These are phyloP conservation scores for Fragum sueziense DNA, from an alignment of 2,888 invertebrate species.

Conservation along the genomic window DNA sequence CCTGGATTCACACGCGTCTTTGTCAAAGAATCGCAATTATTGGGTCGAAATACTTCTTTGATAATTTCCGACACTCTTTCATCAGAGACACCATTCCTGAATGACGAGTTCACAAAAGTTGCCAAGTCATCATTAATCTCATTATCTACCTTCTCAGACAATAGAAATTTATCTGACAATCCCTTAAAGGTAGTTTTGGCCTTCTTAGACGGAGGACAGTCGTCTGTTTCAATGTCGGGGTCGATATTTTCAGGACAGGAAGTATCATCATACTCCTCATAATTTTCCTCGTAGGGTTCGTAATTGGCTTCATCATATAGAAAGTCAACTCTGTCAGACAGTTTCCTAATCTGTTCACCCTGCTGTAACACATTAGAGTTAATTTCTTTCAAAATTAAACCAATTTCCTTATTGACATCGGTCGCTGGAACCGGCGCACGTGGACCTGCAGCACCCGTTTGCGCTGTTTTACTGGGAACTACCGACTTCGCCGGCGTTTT, in stretches of 20 bases:
- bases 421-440: neutral
- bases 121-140: constrained; percentile 32
- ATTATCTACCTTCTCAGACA: constrained; percentile 20
- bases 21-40: constrained; percentile 33
- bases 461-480: neutral
- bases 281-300: neutral
- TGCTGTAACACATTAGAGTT: neutral
- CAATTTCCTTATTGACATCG: neutral
- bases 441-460: neutral
- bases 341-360: neutral
- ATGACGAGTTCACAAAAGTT: constrained; percentile 32
- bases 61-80: constrained; percentile 14
- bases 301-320: constrained; percentile 4
- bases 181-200: neutral
- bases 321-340: constrained; percentile 1
- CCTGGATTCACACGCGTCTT: constrained; percentile 37
- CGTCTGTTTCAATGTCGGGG: neutral
- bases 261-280: constrained; percentile 3
- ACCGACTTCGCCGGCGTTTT: neutral
- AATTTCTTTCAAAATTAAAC: neutral
- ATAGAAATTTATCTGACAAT: constrained; percentile 22
- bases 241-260: neutral
- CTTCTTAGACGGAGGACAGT: neutral
- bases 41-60: constrained; percentile 34
- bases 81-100: constrained; percentile 30